These are phyloP conservation scores for Dendrolimus pini DNA, from an alignment of 2,888 invertebrate genomes.

Conservation along the genomic window DNA sequence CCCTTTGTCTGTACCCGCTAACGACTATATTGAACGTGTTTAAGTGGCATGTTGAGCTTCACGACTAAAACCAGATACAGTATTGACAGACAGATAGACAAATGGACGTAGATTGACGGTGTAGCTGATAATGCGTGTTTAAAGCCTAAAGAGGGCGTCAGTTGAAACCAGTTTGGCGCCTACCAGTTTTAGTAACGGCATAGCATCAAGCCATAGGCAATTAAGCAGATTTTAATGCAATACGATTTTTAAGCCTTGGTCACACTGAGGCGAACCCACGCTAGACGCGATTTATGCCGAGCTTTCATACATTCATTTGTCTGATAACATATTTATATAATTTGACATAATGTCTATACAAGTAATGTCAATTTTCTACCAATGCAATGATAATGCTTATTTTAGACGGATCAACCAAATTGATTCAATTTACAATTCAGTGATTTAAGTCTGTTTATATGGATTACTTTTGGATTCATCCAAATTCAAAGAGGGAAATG, in stretches of 20 bases:
- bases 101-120: constrained; percentile 36
- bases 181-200: constrained; percentile 3
- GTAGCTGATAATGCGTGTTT: constrained; percentile 19
- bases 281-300: too few species aligned
- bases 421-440: too few species aligned
- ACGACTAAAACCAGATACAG: constrained; percentile 27
- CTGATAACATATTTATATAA: too few species aligned
- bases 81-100: constrained; percentile 36
- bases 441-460: too few species aligned
- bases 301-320: too few species aligned
- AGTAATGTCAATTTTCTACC: too few species aligned
- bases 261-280: too few species aligned
- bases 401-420: too few species aligned
- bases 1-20: constrained; percentile 1
- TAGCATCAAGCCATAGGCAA: constrained; percentile 1
- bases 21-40: constrained; percentile 3
- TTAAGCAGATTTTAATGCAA: constrained; percentile 4
- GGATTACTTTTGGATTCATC: too few species aligned
- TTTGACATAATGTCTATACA: too few species aligned
- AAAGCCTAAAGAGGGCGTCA: constrained; percentile 6
- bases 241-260: background rate
- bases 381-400: too few species aligned
- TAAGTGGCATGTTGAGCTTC: constrained; percentile 29
- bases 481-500: too few species aligned
- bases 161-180: constrained; percentile 14